These are phyloP conservation scores for Phengaris alcon DNA, from an alignment of 2,888 invertebrate genomes.

Conservation along the genomic window DNA sequence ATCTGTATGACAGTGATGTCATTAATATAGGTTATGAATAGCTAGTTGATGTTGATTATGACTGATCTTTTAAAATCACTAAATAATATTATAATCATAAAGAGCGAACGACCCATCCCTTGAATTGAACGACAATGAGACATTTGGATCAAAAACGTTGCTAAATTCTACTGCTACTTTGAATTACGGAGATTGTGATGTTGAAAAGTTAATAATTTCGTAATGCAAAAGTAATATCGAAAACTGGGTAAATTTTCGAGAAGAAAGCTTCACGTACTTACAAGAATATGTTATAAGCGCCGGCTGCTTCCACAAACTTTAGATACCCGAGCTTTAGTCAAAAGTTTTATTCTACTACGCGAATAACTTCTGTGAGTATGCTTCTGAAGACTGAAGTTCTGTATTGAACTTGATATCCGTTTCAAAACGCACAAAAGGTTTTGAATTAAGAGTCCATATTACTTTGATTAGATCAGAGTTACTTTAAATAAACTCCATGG, in stretches of 20 bases:
- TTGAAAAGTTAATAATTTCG: neutral
- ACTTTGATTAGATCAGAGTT: neutral
- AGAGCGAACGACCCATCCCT: neutral
- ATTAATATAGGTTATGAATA: no score
- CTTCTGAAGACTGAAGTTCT: neutral
- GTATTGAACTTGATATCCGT: constrained; percentile 2
- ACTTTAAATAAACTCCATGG: no score
- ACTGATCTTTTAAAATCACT: no score
- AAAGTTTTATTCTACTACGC: constrained; percentile 8
- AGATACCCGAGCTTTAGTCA: constrained; percentile 3
- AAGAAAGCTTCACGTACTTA: constrained; percentile 19
- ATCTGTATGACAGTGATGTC: neutral
- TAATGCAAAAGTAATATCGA: constrained; percentile 12
- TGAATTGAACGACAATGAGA: no score
- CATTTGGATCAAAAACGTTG: no score
- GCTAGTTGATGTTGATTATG: no score
- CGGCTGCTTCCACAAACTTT: constrained; percentile 18
- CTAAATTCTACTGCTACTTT: neutral
- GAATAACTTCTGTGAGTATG: constrained; percentile 8
- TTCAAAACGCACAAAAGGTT: neutral
- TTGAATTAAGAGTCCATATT: neutral
- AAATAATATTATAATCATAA: no score
- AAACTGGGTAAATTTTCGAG: neutral
- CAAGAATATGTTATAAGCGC: constrained; percentile 23
- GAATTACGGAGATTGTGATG: neutral